These are phyloP conservation scores for Capitulum mitella DNA, from an alignment of 2,888 invertebrate genomes.

Conservation along the genomic window DNA sequence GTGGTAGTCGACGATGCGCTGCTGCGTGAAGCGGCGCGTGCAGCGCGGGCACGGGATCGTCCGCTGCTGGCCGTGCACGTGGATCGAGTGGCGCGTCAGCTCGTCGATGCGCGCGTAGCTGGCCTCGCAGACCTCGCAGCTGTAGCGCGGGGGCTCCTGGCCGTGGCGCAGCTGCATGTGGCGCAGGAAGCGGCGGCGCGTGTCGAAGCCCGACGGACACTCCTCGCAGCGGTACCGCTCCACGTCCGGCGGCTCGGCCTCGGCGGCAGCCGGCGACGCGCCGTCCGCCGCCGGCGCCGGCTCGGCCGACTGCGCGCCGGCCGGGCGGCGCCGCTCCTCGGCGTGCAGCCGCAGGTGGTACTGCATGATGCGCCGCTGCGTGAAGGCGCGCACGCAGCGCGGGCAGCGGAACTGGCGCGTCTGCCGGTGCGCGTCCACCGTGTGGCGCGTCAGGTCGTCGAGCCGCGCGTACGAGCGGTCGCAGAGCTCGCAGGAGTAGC, in stretches of 20 bases:
- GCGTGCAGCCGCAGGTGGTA: neutral
- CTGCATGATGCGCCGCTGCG: neutral
- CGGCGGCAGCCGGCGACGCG: neutral
- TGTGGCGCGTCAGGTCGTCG: neutral
- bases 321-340: neutral
- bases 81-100: neutral
- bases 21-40: neutral
- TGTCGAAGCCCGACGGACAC: neutral
- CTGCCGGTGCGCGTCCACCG: conserved; percentile 48
- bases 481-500: neutral
- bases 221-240: neutral
- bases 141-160: neutral
- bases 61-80: neutral
- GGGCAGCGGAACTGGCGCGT: conserved; percentile 47
- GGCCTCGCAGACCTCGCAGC: neutral
- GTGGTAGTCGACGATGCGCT: neutral
- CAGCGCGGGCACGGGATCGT: neutral
- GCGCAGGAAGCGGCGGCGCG: neutral
- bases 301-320: neutral
- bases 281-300: neutral
- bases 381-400: conserved; percentile 30
- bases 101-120: neutral
- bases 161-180: neutral
- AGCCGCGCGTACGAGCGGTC: neutral
- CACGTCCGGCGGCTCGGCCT: conserved; percentile 20